phyloP scores from a whole-genome alignment of 1,140 invertebrate species.

The Plodia interpunctella region DNA sequence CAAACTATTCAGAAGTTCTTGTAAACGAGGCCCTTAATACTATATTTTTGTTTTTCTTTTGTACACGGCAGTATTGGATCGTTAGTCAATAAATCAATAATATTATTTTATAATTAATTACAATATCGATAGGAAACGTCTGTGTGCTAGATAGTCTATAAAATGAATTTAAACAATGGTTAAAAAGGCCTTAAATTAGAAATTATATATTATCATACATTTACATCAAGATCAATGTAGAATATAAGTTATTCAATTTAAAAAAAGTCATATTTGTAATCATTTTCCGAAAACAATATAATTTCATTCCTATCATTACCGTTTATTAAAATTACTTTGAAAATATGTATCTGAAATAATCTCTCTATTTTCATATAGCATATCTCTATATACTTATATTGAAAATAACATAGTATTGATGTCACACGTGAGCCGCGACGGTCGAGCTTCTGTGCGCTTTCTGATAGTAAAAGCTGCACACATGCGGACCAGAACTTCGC shows the following conservation, averaged over 20 bases:
- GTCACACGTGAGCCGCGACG: conserved; percentile 24
- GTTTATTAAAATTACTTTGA: background rate
- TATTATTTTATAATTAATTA: background rate
- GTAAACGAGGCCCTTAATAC: background rate
- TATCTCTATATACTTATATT: conserved; percentile 10
- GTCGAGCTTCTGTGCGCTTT: conserved; percentile 42
- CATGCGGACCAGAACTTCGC: conserved; percentile 34
- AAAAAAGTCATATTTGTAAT: background rate
- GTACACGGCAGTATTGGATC: background rate
- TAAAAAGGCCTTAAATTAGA: too few relatives aligned
- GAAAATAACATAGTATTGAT: background rate
- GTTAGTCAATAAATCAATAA: background rate
- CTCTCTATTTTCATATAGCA: background rate
- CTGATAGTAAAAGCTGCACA: conserved; percentile 27
- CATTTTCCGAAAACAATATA: background rate
- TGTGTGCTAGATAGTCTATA: background rate
- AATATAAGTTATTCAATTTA: too few relatives aligned
- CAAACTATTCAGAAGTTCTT: background rate
- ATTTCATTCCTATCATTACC: background rate
- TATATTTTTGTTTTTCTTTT: background rate
- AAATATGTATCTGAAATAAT: background rate
- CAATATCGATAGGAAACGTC: background rate
- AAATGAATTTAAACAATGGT: too few relatives aligned
- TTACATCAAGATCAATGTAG: too few relatives aligned
- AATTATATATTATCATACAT: too few relatives aligned